These are phyloP conservation scores for Drosophila eugracilis DNA, from an alignment of 1,140 invertebrate species.

Conservation along the genomic window DNA sequence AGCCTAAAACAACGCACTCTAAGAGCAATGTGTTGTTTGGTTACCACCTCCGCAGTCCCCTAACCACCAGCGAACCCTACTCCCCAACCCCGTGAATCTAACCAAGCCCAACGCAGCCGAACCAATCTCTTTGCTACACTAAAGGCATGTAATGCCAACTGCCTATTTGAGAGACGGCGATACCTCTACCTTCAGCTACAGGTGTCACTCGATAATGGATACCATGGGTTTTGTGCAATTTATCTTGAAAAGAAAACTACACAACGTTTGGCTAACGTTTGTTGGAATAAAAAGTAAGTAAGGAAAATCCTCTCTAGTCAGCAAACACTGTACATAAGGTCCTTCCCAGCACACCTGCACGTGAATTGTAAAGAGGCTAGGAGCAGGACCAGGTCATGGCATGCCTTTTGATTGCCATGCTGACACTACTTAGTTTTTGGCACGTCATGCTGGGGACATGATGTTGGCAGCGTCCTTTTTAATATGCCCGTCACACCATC, in stretches of 20 bases:
- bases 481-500: conserved; percentile 79
- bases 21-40: conserved; percentile 81
- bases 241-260: too few relatives aligned
- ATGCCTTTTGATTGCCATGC: conserved; percentile 74
- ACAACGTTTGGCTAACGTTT: too few relatives aligned
- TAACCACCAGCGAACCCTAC: conserved; percentile 13
- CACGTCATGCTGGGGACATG: conserved; percentile 67
- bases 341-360: conserved; percentile 57
- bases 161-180: conserved; percentile 59
- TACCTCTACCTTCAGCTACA: conserved; percentile 13
- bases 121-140: conserved; percentile 73
- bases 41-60: conserved; percentile 33
- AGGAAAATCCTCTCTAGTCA: neutral
- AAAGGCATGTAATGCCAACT: conserved; percentile 82
- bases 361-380: conserved; percentile 24
- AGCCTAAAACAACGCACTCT: conserved; percentile 76
- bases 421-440: conserved; percentile 82
- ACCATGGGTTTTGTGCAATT: too few relatives aligned
- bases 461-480: conserved; percentile 72
- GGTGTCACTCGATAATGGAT: neutral
- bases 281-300: too few relatives aligned
- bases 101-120: conserved; percentile 28
- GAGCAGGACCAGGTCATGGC: conserved; percentile 13
- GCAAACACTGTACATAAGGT: conserved; percentile 10
- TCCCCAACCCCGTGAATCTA: conserved; percentile 21